Evolutionary conservation across 2,888 invertebrate genomes (phyloP), one percentile per base, ranked within the genome.

Genomic region (Eupithecia centaureata): DNA sequence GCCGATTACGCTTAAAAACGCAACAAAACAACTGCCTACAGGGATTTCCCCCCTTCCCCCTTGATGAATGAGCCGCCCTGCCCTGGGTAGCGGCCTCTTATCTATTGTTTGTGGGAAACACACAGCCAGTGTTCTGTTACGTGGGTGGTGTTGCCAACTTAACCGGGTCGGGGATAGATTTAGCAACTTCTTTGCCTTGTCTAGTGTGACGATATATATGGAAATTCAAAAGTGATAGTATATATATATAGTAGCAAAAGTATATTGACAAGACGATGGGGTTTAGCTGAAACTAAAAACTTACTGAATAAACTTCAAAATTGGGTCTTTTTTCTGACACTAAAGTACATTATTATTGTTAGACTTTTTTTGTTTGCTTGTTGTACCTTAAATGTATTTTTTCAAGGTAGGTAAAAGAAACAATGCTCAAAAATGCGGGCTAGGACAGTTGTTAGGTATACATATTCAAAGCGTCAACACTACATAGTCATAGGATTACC

Each of bases 61-160:
- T 71, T 77, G 80, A 82, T 79, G 81, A 80, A 82, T 79, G 79
- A 73, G 54, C 70, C 61, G 32, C 56, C 76, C 71, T 71, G 67
- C 60, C 71, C 76, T 76, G 69, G 64, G 47, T 47, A 10, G 42
- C 70, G 71, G 76, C 79, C 86, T 81, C 84, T 84, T 82, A 78
- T 82, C 86, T 81, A 86, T 86, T 87, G 86, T 87, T 82, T 78
- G 80, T 72, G 77, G 80, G 79, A 79, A 80, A 79, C 79, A 76
- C 78, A 75, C 70, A 66, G 72, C 70, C 71, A 64, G 69, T 72
- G 72, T 73, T 61, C 65, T 71, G 75, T 22, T 47, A 22, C 72
- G 72, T 71, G 76, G 73, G 78, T 72, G 27, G 15, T 61, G 65
- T 65, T 68, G 54, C 70, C 70, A 63, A 63, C 52, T 58, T 33